Base-by-base conservation (phyloP, 2,113 vertebrate genomes). In the Chionomys nivalis region DNA sequence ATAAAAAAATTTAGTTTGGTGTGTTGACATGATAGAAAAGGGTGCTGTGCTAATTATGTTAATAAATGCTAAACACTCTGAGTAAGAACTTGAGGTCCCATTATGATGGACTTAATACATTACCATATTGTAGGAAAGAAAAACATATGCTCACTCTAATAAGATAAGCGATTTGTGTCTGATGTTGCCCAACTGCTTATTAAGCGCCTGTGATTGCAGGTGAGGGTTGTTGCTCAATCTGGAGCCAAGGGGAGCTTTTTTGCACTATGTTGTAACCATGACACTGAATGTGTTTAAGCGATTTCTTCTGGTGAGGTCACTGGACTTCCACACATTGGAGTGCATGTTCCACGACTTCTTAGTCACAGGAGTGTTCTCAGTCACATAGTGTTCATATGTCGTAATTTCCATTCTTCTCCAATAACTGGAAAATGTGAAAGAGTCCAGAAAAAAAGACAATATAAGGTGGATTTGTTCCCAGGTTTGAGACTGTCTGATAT, bases 121-220 rank as follows among this genome's bases (percentile, higher is more conserved):
- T 94, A 95, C 66, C 68, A 55, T 87, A 87, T 66, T 79, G 14
- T 93, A 94, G 52, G 88, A 92, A 97, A 92, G 79, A 91, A 89
- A 97, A 97, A 76, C 82, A 89, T 89, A 66, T 44, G 24, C 66
- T 94, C 10, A 39, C 36, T 76, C 68, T 70, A 91, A n/a, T 83
- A 95, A 87, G 93, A 91, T 86, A 72, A 95, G 85, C 93, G 28
- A 79, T 83, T 92, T 94, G 70, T 61, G 70, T 83, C 75, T 92
- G 36, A 65, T 66, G 88, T 88, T 96, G 49, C 88, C 87, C 90
- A 91, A 58, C 86, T 94, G 75, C 91, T 95, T 95, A 65, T 61
- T 58, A 95, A 92, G 75, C 77, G 79, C 87, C 93, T 88, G 33
- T 88, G 66, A 65, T 58, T 92, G 10, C 89, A 81, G 24, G 42